phyloP scores from a whole-genome alignment of 2,113 vertebrate species.

The Furnarius figulus region DNA sequence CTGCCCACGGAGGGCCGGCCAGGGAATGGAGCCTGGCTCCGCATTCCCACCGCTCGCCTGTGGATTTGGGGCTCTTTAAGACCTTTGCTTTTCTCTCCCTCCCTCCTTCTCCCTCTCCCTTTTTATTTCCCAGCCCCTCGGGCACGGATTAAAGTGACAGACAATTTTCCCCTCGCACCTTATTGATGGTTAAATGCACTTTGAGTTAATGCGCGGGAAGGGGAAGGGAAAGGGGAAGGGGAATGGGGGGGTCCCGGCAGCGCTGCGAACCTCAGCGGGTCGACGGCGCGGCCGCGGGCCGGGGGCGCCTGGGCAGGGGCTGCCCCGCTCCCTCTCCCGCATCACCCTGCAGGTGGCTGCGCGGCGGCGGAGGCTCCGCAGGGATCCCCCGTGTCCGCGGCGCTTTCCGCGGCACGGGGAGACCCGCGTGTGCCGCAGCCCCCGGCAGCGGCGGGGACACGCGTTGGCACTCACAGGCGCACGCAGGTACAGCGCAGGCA shows the following conservation, averaged over 20 bases:
- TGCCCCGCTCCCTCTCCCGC: not conserved
- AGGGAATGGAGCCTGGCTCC: not conserved
- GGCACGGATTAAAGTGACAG: slow-evolving; percentile 81
- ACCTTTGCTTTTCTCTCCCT: slow-evolving; percentile 50
- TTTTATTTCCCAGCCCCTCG: slow-evolving; percentile 75
- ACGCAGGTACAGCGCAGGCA: slow-evolving; percentile 39
- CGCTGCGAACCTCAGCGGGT: not conserved
- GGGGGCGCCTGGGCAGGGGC: not conserved
- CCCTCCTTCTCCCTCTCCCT: slow-evolving; percentile 53
- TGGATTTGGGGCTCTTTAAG: slow-evolving; percentile 77
- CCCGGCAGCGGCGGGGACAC: not conserved
- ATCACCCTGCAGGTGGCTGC: not conserved
- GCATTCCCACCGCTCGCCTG: slow-evolving; percentile 69
- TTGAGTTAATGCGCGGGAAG: slow-evolving; percentile 69
- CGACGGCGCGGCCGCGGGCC: not conserved
- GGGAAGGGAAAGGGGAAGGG: not conserved
- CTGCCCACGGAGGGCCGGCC: slow-evolving; percentile 68
- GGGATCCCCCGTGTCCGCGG: not conserved
- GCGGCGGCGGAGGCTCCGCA: not conserved
- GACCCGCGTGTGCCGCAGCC: not conserved
- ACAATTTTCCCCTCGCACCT: slow-evolving; percentile 82
- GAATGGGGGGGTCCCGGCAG: not conserved
- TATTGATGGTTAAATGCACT: slow-evolving; percentile 80
- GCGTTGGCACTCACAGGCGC: not conserved
- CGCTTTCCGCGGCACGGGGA: not conserved